Evolutionary conservation across 2,888 invertebrate species (phyloP), one percentile per base, ranked within the genome.

Genomic region (Apocheima hispidaria): DNA sequence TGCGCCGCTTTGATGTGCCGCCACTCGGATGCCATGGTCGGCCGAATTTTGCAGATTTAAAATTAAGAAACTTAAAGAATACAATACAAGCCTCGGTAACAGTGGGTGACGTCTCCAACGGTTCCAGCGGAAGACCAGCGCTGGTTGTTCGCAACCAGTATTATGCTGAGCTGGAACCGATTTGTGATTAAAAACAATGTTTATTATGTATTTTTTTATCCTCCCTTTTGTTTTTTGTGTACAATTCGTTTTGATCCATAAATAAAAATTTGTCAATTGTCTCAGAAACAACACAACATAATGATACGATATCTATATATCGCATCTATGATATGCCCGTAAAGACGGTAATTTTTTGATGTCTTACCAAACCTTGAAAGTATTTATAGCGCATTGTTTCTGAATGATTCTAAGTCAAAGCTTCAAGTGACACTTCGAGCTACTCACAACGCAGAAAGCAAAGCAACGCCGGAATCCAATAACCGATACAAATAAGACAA

Each of bases 401-500:
- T 21, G 12, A 41, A 41, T 41, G 12, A n/a, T 1, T 41, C 21
- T 21, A 41, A 20, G 2, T 9, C 20, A 2, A 6, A 26, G 26
- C 14, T 14, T 16, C 43, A 1, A 44, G 16, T 26, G 26, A 16
- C 16, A 26, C 14, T 44, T 9, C 14, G 16, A 44, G 26, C 30
- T n/a, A n/a, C n/a, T n/a, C 46, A 46, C 30, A 46, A 18, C 46
- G 46, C 20, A 18, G 30, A 46, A 46, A 30, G 46, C 50, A 38
- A 38, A 26, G 23, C 33, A 49, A 57, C 55, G 51, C 50, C 50
- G 49, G 44, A 51, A 60, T 50, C 53, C 55, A 63, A 63, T 61
- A 62, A 57, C 46, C 52, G 60, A 60, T 59, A 62, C 50, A 55
- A 69, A 63, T 61, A 58, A 58, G 50, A 55, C 38, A 33, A 56